phyloP scores from a whole-genome alignment of 2,888 invertebrate genomes.

The Chrysodeixis includens region DNA sequence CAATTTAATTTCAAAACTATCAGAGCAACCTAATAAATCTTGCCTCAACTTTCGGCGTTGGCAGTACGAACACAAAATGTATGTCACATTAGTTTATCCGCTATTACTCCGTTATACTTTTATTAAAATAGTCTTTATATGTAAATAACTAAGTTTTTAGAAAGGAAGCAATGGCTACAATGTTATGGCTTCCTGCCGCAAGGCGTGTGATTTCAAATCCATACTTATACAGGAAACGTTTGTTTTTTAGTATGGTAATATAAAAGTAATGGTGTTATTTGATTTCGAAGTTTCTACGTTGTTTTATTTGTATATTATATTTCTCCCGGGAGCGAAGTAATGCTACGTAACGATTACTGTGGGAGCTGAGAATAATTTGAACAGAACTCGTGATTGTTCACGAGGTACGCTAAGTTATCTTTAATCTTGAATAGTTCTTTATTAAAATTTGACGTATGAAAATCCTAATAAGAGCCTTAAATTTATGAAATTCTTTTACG shows the following conservation, averaged over 20 bases:
- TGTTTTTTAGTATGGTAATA: conserved; percentile 2
- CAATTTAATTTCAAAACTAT: no score
- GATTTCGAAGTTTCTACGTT: conserved; percentile 1
- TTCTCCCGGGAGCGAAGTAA: neutral
- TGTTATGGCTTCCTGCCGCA: neutral
- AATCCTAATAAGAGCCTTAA: no score
- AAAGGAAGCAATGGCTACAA: conserved; percentile 3
- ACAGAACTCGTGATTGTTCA: neutral
- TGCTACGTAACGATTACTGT: neutral
- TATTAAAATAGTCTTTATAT: neutral
- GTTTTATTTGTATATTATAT: neutral
- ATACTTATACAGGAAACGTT: neutral
- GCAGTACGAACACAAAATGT: neutral
- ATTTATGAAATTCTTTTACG: no score
- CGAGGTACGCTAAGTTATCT: neutral
- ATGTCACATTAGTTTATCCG: neutral
- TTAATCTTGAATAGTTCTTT: no score
- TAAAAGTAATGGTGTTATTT: conserved; percentile 1
- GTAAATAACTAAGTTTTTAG: conserved; percentile 2
- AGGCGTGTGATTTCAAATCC: neutral
- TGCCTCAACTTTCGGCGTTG: neutral
- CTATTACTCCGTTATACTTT: neutral
- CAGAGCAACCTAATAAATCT: neutral
- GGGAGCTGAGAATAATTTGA: neutral
- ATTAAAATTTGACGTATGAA: no score